Conservation (phyloP, 1,140 invertebrate genomes). For the Lamellibrachia luymesi region DNA sequence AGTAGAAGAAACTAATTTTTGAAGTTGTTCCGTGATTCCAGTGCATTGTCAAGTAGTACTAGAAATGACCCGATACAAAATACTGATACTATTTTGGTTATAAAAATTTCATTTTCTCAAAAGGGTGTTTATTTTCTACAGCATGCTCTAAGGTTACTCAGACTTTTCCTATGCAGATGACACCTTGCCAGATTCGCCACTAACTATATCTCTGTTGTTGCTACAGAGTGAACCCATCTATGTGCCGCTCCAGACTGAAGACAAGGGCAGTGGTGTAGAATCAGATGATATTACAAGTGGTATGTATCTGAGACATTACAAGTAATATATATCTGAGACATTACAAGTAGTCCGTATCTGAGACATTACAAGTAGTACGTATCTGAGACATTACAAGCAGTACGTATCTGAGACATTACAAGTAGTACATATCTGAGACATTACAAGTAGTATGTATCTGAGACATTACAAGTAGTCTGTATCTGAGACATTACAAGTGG, state of each 20-base stretch:
- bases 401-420: too few species aligned
- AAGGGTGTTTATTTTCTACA: not conserved
- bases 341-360: too few species aligned
- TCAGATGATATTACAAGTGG: conserved; percentile 68
- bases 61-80: not conserved
- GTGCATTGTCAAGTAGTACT: too few species aligned
- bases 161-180: not conserved
- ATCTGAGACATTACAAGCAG: too few species aligned
- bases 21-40: not conserved
- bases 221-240: conserved; percentile 77
- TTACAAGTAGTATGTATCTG: too few species aligned
- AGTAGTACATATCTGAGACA: too few species aligned
- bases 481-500: too few species aligned
- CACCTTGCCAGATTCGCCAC: not conserved
- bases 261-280: conserved; percentile 74
- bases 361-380: too few species aligned
- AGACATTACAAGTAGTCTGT: too few species aligned
- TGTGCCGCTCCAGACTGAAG: conserved; percentile 76
- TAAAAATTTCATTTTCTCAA: not conserved
- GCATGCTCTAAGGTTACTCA: not conserved
- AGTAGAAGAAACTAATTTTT: not conserved
- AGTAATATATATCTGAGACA: too few species aligned
- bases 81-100: not conserved
- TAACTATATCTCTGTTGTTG: not conserved
- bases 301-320: not conserved